Evolutionary conservation across 2,888 invertebrate genomes (phyloP).

Genomic region (Drosophila neonasuta): DNA sequence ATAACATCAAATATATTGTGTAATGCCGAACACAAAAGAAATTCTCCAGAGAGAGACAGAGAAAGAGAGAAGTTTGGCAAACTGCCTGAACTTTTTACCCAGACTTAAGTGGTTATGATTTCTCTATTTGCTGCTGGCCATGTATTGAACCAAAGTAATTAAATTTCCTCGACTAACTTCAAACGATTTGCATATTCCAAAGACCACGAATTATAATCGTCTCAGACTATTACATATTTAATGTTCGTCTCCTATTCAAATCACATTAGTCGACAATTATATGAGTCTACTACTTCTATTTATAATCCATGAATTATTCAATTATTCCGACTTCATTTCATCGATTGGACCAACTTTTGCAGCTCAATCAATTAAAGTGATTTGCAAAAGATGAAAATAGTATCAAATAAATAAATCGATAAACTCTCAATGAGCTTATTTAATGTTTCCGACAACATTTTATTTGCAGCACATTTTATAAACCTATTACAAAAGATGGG

Average conservation of each 20-base stretch:
- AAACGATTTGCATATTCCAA: constrained; percentile 35
- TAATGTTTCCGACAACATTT: no score
- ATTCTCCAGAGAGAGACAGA: neutral
- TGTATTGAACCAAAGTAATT: constrained; percentile 32
- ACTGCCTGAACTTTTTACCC: constrained; percentile 7
- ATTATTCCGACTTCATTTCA: neutral
- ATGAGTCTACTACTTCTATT: neutral
- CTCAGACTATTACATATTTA: constrained; percentile 1
- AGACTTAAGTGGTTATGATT: neutral
- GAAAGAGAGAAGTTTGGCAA: constrained; percentile 28
- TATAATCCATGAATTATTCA: neutral
- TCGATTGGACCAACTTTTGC: neutral
- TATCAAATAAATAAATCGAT: no score
- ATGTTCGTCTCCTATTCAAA: neutral
- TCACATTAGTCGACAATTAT: neutral
- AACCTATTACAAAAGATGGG: no score
- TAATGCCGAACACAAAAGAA: constrained; percentile 41
- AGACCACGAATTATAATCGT: neutral
- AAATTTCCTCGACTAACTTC: constrained; percentile 15
- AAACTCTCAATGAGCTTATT: no score
- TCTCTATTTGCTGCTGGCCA: neutral
- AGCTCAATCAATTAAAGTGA: no score
- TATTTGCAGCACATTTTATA: no score
- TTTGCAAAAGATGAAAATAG: no score
- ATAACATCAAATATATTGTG: constrained; percentile 68